Evolutionary conservation across 2,797 vertebrate genomes (phyloP), one percentile per base, ranked within the genome.

Genomic region (Fratercula arctica): DNA sequence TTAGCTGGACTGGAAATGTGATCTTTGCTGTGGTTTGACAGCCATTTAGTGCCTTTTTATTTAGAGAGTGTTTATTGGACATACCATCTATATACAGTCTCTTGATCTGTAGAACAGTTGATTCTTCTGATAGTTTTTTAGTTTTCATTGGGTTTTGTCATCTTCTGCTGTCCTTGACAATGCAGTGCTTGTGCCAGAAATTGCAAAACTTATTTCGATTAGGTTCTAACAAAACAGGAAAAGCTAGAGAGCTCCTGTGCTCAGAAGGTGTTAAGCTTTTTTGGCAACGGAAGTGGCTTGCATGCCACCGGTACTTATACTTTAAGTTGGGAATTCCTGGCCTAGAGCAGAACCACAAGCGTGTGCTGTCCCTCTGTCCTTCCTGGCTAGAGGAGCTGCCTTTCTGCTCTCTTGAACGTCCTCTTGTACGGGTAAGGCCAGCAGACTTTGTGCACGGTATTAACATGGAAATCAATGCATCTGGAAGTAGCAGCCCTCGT

Each of bases 271-370:
- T 25, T 70, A 59, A 85, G 63, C 46, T 25, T 81, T 94, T 93
- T 37, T 6, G 7, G 85, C n/a, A 37, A 41, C 0, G 41, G 82
- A 96, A 91, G 50, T 92, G 92, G 74, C 77, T 89, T 82, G 64
- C 53, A 21, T 93, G 66, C 85, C 85, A 81, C 64, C 66, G 25
- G 41, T 69, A 80, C 10, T 2, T 82, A 5, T 57, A 29, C 45
- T 83, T 76, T 13, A 50, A 48, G 2, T 13, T 89, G 73, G 29
- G 82, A 95, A 66, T 87, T 94, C 81, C 59, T 96, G 89, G n/a
- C 82, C 86, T 84, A 51, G 60, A 93, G 94, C 75, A 91, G 75
- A 94, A 72, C 63, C 63, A 85, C 50, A 72, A 59, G n/a, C 37
- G 41, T 11, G 46, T 82, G 15, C 56, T 90, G 8, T 92, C 48